Conservation (phyloP, 2,888 invertebrate species). For the Chymomyza caudatula region DNA sequence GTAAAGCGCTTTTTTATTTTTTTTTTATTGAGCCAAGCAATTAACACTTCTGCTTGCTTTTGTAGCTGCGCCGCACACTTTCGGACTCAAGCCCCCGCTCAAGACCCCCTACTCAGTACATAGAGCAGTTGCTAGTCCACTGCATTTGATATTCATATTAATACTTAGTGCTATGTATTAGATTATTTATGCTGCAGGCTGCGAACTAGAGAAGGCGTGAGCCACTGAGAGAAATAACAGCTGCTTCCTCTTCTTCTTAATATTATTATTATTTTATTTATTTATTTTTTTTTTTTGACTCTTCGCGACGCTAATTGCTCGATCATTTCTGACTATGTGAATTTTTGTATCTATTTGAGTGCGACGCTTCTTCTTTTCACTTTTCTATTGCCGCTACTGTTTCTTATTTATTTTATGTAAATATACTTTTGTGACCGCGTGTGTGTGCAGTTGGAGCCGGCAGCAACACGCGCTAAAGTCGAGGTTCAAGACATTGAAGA, state of each 20-base stretch:
- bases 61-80: conserved; percentile 28
- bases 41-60: conserved; percentile 68
- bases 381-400: not conserved
- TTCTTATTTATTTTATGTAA: conserved; percentile 40
- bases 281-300: conserved; percentile 9
- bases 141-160: not conserved
- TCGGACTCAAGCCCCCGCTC: conserved; percentile 14
- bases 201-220: not conserved
- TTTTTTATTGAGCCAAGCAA: conserved; percentile 65
- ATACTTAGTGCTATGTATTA: not conserved
- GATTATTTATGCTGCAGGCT: not conserved
- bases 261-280: not conserved
- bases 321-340: conserved; percentile 39
- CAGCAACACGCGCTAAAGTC: conserved; percentile 49
- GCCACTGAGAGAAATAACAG: not conserved
- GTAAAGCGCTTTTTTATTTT: conserved; percentile 27
- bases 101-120: conserved; percentile 8
- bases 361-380: not conserved
- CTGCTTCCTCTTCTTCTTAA: not conserved
- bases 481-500: conserved; percentile 12
- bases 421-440: conserved; percentile 36
- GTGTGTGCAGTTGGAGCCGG: conserved; percentile 26
- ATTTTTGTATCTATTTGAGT: conserved; percentile 5
- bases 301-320: conserved; percentile 52
- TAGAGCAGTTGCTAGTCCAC: not conserved